Percentiles rank a stretch among this genome's conserved stretches.
Conservation (phyloP, 2,888 invertebrate species). For the Entomobrya multifasciata region DNA sequence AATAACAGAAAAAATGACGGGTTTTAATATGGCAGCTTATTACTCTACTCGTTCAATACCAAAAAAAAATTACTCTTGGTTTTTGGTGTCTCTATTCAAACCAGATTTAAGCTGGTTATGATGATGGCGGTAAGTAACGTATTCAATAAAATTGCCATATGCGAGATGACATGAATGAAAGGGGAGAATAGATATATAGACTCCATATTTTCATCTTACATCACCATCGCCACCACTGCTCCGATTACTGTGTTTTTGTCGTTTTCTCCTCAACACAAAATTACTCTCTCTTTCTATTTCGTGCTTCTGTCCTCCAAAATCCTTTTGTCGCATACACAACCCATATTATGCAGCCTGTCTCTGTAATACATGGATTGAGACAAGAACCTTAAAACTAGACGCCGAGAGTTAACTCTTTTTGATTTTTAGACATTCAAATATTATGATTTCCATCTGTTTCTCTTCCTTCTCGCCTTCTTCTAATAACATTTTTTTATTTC, state of each 20-base stretch:
- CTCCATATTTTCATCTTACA: constrained; percentile 17
- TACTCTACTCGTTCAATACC: constrained; percentile 21
- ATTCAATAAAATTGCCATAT: constrained; percentile 32
- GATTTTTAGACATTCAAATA: constrained; percentile 69
- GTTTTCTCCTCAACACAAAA: not conserved
- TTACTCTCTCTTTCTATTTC: not conserved
- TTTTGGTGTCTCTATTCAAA: no score
- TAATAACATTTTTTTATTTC: no score
- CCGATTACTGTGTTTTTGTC: constrained; percentile 46
- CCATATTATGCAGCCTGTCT: not conserved
- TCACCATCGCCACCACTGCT: constrained; percentile 13
- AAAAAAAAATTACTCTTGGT: no score
- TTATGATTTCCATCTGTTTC: constrained; percentile 72
- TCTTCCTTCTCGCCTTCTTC: constrained; percentile 37
- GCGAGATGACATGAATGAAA: not conserved
- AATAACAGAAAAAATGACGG: constrained; percentile 28
- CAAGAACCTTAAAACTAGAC: not conserved
- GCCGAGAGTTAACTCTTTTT: constrained; percentile 66
- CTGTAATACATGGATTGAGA: not conserved
- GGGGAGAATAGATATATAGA: not conserved
- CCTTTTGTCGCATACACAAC: not conserved
- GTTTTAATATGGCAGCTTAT: constrained; percentile 54
- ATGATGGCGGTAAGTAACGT: no score
- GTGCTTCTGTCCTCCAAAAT: not conserved
- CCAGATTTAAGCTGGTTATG: constrained; percentile 34